phyloP scores from a whole-genome alignment of 2,888 invertebrate genomes.

The Eugnorisma glareosa region DNA sequence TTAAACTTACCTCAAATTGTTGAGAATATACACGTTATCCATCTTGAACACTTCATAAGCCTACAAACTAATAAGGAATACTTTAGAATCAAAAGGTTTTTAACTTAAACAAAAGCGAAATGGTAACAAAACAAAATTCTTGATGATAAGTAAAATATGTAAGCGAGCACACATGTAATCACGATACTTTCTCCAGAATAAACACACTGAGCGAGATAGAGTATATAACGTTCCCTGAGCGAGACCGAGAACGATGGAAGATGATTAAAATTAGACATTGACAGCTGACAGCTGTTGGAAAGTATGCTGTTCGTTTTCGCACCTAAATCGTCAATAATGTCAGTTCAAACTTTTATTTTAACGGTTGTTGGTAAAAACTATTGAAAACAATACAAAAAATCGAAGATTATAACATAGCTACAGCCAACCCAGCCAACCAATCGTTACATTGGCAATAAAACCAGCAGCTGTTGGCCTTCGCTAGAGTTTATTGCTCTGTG shows the following conservation, averaged over 20 bases:
- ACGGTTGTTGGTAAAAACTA: neutral
- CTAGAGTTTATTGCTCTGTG: neutral
- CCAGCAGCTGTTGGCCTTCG: neutral
- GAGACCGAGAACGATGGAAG: slow-evolving; percentile 32
- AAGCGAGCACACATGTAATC: slow-evolving; percentile 27
- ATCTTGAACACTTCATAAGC: slow-evolving; percentile 71
- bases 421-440: neutral
- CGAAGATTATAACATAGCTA: neutral
- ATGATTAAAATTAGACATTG: slow-evolving; percentile 32
- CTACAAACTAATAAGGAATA: slow-evolving; percentile 41
- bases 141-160: slow-evolving; percentile 5
- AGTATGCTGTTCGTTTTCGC: neutral
- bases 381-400: neutral
- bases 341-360: neutral
- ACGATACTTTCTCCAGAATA: slow-evolving; percentile 55
- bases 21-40: slow-evolving; percentile 85
- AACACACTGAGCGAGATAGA: slow-evolving; percentile 30
- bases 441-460: neutral
- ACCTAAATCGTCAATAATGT: slow-evolving; percentile 4
- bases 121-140: slow-evolving; percentile 54
- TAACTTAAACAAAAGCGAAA: slow-evolving; percentile 47
- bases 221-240: rapidly evolving
- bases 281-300: slow-evolving; percentile 44
- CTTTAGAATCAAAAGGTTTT: slow-evolving; percentile 2
- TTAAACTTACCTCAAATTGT: slow-evolving; percentile 83